Evolutionary conservation across 92 coral and sea anemone genomes (phyloP).

Genomic region (Parazoanthus darwini): DNA sequence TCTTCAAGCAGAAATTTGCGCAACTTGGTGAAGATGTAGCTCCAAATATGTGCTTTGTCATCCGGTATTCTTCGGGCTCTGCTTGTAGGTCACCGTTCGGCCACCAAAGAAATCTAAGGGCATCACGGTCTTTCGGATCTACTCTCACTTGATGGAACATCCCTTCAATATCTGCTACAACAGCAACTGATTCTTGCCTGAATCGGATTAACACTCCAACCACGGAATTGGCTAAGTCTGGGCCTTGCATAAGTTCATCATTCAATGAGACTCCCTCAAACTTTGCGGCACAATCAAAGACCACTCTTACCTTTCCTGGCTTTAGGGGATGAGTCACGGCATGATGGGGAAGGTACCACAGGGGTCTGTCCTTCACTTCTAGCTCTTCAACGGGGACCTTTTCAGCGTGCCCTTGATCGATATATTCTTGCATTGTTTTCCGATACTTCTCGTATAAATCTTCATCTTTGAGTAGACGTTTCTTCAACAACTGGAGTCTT

Average conservation of each 20-base stretch:
- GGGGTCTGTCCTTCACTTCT: background rate
- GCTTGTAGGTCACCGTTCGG: conserved; percentile 47
- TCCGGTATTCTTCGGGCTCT: conserved; percentile 55
- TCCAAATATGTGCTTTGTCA: conserved; percentile 59
- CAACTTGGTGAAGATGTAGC: conserved; percentile 62
- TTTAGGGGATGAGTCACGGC: background rate
- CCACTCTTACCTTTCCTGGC: too few species aligned
- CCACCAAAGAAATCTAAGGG: conserved; percentile 52
- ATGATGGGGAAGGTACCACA: conserved; percentile 14
- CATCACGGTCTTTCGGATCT: conserved; percentile 38
- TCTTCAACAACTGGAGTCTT: conserved; percentile 47
- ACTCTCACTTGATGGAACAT: conserved; percentile 39
- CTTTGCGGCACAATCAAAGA: conserved; percentile 33
- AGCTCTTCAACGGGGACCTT: background rate
- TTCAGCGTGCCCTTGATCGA: conserved; percentile 27
- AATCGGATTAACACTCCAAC: conserved; percentile 32
- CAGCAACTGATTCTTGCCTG: conserved; percentile 35
- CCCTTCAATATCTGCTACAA: conserved; percentile 40
- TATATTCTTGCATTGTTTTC: background rate
- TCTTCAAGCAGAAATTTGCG: conserved; percentile 50
- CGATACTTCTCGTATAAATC: conserved; percentile 39
- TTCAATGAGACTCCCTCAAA: conserved; percentile 9
- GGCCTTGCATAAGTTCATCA: conserved; percentile 33
- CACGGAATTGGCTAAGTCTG: conserved; percentile 23
- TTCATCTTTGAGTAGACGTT: conserved; percentile 45